These are phyloP conservation scores for Asbolus verrucosus DNA, from an alignment of 1,140 invertebrate species.

Conservation along the genomic window DNA sequence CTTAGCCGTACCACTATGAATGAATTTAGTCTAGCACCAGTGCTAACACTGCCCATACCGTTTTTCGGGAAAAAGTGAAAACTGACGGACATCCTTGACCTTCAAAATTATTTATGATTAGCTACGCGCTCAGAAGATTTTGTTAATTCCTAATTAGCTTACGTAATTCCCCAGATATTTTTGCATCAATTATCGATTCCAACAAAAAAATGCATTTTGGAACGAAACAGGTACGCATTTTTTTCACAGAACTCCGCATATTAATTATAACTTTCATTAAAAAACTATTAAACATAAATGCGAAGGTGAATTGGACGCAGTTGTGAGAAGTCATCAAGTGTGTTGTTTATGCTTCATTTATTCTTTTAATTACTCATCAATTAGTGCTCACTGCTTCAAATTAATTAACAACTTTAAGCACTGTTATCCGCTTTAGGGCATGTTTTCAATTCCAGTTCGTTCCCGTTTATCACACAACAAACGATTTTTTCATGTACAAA, in stretches of 20 bases:
- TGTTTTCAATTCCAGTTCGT: no score
- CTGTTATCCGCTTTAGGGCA: no score
- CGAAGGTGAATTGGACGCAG: conserved; percentile 16
- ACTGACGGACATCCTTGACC: conserved; percentile 40
- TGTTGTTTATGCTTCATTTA: conserved; percentile 30
- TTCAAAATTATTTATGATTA: conserved; percentile 48
- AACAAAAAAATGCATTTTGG: conserved; percentile 12
- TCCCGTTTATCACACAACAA: no score
- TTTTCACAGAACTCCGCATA: not conserved
- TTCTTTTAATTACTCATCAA: conserved; percentile 22
- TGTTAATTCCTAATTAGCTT: conserved; percentile 47
- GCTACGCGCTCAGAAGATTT: conserved; percentile 32
- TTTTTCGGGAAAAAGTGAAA: conserved; percentile 34
- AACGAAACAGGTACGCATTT: conserved; percentile 1
- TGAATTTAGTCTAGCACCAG: conserved; percentile 26
- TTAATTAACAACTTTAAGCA: no score
- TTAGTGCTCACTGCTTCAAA: not conserved
- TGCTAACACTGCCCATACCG: not conserved
- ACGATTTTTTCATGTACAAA: no score
- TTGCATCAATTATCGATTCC: conserved; percentile 10
- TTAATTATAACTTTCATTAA: conserved; percentile 26
- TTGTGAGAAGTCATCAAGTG: conserved; percentile 12
- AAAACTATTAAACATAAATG: conserved; percentile 2
- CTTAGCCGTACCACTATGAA: conserved; percentile 28
- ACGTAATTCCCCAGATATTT: conserved; percentile 46